These are phyloP conservation scores for Wasmannia auropunctata DNA, from an alignment of 1,140 invertebrate species.

Conservation along the genomic window DNA sequence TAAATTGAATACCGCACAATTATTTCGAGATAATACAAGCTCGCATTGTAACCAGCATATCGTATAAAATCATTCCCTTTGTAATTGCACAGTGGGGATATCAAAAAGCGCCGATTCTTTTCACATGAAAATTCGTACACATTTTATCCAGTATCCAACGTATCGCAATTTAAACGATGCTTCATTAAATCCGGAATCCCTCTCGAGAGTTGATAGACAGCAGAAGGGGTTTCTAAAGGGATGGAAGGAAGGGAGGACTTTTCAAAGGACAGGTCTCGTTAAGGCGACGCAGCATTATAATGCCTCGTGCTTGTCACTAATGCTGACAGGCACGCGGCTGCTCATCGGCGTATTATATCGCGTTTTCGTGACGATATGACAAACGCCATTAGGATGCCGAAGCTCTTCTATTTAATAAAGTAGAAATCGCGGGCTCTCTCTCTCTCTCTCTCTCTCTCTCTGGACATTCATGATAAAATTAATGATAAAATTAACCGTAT, in stretches of 20 bases:
- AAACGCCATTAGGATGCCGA: conserved; percentile 43
- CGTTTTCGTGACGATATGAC: conserved; percentile 44
- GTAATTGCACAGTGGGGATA: neutral
- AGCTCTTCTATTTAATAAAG: conserved; percentile 63
- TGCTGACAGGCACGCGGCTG: conserved; percentile 67
- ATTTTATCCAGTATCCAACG: conserved; percentile 4
- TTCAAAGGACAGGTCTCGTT: conserved; percentile 79
- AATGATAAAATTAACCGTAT: conserved; percentile 13
- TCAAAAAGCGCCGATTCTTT: conserved; percentile 44
- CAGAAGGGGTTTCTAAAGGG: conserved; percentile 70
- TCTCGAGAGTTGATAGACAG: conserved; percentile 77
- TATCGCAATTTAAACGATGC: conserved; percentile 66
- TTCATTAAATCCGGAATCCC: conserved; percentile 78
- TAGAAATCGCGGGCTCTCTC: neutral
- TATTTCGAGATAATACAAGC: conserved; percentile 9
- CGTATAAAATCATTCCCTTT: conserved; percentile 8
- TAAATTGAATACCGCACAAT: conserved; percentile 6
- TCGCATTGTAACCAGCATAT: neutral
- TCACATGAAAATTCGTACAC: conserved; percentile 40
- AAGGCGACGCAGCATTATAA: conserved; percentile 82
- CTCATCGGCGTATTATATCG: conserved; percentile 66
- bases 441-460: no score
- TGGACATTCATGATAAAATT: neutral
- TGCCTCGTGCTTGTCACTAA: conserved; percentile 60
- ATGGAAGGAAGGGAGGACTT: conserved; percentile 74